A percentile compares a stretch with the other conserved stretches of the same genome.
phyloP scores from a whole-genome alignment of 2,888 invertebrate genomes.

The Synanthedon tipuliformis region DNA sequence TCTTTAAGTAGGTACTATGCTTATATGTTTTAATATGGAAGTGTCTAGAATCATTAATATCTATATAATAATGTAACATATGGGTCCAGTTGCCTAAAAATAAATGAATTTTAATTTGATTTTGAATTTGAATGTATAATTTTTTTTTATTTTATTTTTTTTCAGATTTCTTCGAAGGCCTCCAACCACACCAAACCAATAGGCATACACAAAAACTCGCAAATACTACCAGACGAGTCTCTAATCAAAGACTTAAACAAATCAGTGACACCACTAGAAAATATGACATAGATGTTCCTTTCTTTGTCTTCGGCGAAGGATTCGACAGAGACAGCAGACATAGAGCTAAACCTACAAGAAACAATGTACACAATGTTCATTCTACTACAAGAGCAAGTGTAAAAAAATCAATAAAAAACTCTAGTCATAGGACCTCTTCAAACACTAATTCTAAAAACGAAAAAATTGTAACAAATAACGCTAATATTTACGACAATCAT shows the following conservation, averaged over 20 bases:
- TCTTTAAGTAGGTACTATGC: too few relatives aligned
- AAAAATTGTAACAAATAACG: neutral
- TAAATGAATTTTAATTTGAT: neutral
- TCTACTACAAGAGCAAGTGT: neutral
- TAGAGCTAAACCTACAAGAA: conserved; percentile 3
- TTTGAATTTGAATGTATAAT: neutral
- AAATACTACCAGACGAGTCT: neutral
- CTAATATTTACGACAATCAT: neutral
- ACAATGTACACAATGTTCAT: neutral
- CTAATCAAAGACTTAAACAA: neutral
- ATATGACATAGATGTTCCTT: conserved; percentile 3
- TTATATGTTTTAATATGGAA: too few relatives aligned
- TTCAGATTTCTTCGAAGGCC: conserved; percentile 39
- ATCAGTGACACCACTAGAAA: conserved; percentile 11
- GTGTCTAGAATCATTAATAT: too few relatives aligned
- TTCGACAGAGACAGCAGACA: conserved; percentile 5
- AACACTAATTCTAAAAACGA: conserved; percentile 5
- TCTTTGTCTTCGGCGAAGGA: neutral
- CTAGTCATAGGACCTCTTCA: conserved; percentile 4
- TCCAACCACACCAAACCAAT: conserved; percentile 18
- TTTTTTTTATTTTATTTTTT: too few relatives aligned
- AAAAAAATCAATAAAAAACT: neutral
- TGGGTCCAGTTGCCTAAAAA: neutral
- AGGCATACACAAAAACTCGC: conserved; percentile 3
- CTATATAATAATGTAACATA: neutral